Evolutionary conservation across 2,888 invertebrate species (phyloP).

Genomic region (Volucella zonaria): DNA sequence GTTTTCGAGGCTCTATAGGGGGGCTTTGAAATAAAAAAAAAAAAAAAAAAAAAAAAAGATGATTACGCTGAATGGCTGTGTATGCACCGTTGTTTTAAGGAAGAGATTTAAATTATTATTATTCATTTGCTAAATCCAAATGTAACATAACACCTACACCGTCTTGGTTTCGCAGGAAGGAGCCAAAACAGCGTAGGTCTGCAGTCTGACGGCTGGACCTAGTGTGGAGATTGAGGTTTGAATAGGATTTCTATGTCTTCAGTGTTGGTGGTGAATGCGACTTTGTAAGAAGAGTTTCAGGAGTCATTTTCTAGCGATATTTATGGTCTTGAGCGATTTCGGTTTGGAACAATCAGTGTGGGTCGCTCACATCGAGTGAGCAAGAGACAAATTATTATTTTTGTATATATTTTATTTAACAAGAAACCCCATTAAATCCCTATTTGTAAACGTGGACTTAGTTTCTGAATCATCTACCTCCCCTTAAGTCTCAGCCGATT

Average conservation of each 20-base stretch:
- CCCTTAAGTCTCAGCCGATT: too few relatives aligned
- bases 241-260: constrained; percentile 9
- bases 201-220: not conserved
- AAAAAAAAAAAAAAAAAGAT: too few relatives aligned
- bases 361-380: constrained; percentile 6
- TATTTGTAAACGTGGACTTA: too few relatives aligned
- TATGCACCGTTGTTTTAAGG: constrained; percentile 38
- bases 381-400: not conserved
- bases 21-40: too few relatives aligned
- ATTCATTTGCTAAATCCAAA: constrained; percentile 40
- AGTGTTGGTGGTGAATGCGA: constrained; percentile 19
- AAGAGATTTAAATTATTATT: constrained; percentile 43
- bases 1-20: not conserved
- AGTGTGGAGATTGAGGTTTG: constrained; percentile 24
- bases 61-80: constrained; percentile 24
- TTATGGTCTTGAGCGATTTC: constrained; percentile 41
- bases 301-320: constrained; percentile 53
- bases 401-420: too few relatives aligned
- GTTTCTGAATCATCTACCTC: too few relatives aligned
- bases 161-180: constrained; percentile 28
- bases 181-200: constrained; percentile 49
- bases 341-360: constrained; percentile 50
- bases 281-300: constrained; percentile 26
- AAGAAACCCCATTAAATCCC: too few relatives aligned
- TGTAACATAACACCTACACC: constrained; percentile 38